Evolutionary conservation across 2,888 invertebrate species (phyloP), one percentile per base, ranked within the genome.

Genomic region (Lithophane leautieri): DNA sequence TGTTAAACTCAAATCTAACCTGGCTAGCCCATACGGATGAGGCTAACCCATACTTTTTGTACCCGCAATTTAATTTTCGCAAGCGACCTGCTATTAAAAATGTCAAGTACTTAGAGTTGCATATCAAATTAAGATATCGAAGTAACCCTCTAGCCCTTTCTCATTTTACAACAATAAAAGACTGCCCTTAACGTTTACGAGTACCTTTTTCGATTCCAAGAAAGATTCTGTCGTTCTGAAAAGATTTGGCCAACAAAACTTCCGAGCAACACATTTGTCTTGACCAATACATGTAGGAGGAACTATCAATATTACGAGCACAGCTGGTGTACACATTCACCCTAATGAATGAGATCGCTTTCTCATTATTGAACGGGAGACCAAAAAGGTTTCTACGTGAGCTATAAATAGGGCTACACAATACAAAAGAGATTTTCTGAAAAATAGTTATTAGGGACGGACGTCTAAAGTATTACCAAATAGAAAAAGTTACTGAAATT

Each of bases 321-420:
- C 86, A 86, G 83, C 72, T 81, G 87, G 78, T 87, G 80, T 74
- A 78, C 86, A 85, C 81, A 82, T 82, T 76, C 78, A 56, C 71
- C 68, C 73, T 89, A 89, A 91, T 90, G 85, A 90, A 90, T 87
- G 87, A 86, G 81, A 79, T 88, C 87, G 79, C 77, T 73, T 67
- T 62, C 70, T 84, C 82, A 81, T 67, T 73, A 73, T 78, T 58
- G 73, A 74, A 74, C 25, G 74, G 52, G 60, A 77, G 52, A 70
- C 56, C 73, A 28, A 70, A 83, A 78, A 74, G 71, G 72, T 61
- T 84, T 52, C 58, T 73, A 78, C 71, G 71, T 77, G 66, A 70
- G 54, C 16, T 44, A 65, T 61, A 60, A 83, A 69, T 8, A 47
- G 4, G 25, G 50, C 28, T 70, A 54, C 54, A 65, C 19, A 52